phyloP scores from a whole-genome alignment of 92 coral and sea anemone genomes.

The Epizoanthus illoricatus region DNA sequence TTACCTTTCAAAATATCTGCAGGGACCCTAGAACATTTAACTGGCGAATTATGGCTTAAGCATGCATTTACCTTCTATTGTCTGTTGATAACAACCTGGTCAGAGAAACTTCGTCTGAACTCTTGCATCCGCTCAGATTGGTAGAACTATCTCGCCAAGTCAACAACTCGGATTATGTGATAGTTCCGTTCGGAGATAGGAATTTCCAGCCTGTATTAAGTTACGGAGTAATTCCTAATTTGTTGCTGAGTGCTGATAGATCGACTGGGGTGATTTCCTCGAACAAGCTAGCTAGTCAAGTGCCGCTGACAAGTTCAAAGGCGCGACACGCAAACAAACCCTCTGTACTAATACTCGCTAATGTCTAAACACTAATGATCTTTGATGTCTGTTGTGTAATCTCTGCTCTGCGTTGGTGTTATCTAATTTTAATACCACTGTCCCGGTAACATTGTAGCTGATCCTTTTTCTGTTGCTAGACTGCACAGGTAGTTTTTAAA shows the following conservation, averaged over 20 bases:
- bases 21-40: neutral
- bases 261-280: conserved; percentile 5
- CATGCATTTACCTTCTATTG: neutral
- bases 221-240: conserved; percentile 33
- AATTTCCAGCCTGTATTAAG: conserved; percentile 15
- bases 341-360: neutral
- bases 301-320: conserved; percentile 32
- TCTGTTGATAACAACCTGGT: neutral
- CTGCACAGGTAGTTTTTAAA: too few species aligned
- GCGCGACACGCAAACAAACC: conserved; percentile 25
- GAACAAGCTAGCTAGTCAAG: conserved; percentile 14
- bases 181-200: conserved; percentile 27
- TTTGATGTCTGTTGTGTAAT: neutral
- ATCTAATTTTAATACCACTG: neutral
- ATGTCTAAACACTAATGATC: conserved; percentile 5
- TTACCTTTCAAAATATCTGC: neutral
- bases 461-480: neutral
- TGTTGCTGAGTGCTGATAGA: conserved; percentile 40
- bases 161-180: conserved; percentile 18
- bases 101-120: neutral
- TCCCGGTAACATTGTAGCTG: neutral
- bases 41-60: neutral
- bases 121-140: conserved; percentile 1
- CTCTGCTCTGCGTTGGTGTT: conserved; percentile 1
- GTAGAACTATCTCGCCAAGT: conserved; percentile 15